These are phyloP conservation scores for Cladorhizidae sp. DNA, from an alignment of 37 sponge, comb jelly and placozoan species.

Conservation along the genomic window DNA sequence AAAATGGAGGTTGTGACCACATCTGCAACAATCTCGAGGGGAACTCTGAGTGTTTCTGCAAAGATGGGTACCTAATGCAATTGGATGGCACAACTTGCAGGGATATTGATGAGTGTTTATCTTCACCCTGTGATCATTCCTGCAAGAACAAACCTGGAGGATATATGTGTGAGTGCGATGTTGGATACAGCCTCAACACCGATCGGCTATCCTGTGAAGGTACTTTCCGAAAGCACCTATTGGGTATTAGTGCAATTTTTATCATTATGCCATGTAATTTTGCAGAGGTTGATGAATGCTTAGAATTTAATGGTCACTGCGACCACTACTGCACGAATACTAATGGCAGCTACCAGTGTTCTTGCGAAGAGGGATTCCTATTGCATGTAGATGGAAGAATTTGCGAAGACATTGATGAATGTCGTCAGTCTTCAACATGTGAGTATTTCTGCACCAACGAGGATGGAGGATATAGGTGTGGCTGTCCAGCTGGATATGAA, in stretches of 20 bases:
- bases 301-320: conserved; percentile 26
- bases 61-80: not conserved
- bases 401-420: conserved; percentile 13
- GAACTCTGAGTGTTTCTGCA: conserved; percentile 12
- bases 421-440: not conserved
- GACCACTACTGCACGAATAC: conserved; percentile 41
- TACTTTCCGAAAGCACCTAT: not conserved
- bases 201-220: conserved; percentile 16
- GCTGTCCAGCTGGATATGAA: not conserved
- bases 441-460: not conserved
- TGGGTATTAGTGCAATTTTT: no score
- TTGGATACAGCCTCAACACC: conserved; percentile 10
- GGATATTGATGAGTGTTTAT: conserved; percentile 2
- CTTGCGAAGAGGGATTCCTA: conserved; percentile 20
- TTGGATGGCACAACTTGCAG: conserved; percentile 11
- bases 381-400: not conserved
- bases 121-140: conserved; percentile 18
- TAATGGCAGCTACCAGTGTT: conserved; percentile 24
- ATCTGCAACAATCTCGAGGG: conserved; percentile 9
- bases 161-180: conserved; percentile 10
- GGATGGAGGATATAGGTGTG: not conserved
- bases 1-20: conserved; percentile 35
- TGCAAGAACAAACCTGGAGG: conserved; percentile 13
- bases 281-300: conserved; percentile 18
- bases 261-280: not conserved